Evolutionary conservation across 2,888 invertebrate genomes (phyloP).

Genomic region (Pammene aurita): DNA sequence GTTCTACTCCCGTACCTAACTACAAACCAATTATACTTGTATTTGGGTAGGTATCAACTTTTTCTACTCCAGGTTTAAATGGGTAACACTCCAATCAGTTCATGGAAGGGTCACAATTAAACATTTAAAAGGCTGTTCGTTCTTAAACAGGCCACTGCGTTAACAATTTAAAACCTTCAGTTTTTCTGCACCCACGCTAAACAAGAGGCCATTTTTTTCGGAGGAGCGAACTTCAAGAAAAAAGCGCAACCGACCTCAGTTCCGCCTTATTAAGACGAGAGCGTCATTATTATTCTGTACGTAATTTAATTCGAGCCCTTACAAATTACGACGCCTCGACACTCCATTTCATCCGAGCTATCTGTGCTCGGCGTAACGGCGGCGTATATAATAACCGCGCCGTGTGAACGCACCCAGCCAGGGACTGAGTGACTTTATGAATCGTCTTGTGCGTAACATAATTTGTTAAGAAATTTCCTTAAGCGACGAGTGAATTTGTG

Average conservation of each 20-base stretch:
- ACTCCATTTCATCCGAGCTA: conserved; percentile 41
- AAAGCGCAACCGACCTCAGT: conserved; percentile 26
- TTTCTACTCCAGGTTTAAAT: background rate
- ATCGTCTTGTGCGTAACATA: conserved; percentile 41
- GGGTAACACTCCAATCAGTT: conserved; percentile 31
- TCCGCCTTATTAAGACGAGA: conserved; percentile 37
- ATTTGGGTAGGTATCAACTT: too few relatives aligned
- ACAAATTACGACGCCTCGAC: conserved; percentile 41
- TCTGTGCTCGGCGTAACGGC: conserved; percentile 34
- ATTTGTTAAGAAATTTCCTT: conserved; percentile 42
- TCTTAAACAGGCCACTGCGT: conserved; percentile 27
- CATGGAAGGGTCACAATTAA: conserved; percentile 37
- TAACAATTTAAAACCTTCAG: conserved; percentile 25
- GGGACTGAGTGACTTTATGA: conserved; percentile 40
- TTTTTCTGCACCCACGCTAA: conserved; percentile 23
- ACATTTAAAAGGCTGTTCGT: conserved; percentile 27
- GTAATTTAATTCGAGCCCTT: conserved; percentile 41
- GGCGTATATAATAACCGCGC: conserved; percentile 34
- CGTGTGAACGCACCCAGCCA: conserved; percentile 24
- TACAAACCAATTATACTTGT: too few relatives aligned
- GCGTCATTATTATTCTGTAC: conserved; percentile 39
- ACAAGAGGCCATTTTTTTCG: conserved; percentile 29
- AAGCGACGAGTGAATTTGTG: conserved; percentile 40
- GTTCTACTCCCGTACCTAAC: too few relatives aligned
- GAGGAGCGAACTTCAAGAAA: conserved; percentile 30